Conservation (phyloP, 2,888 invertebrate species). For the Hoplodrina ambigua region DNA sequence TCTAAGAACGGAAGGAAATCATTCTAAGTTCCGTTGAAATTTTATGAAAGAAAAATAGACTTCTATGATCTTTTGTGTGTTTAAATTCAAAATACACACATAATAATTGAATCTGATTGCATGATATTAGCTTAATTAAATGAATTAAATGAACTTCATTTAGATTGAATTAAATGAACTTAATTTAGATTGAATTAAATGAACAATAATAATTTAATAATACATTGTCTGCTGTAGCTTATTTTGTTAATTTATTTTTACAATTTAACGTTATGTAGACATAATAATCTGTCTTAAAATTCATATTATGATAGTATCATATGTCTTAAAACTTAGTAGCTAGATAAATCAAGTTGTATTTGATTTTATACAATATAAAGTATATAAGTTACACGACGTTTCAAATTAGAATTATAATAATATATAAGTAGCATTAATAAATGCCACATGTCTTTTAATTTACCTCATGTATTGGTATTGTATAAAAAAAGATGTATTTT, state of each 20-base stretch:
- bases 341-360: conserved; percentile 53
- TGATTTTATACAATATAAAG: conserved; percentile 31
- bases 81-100: conserved; percentile 19
- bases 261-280: conserved; percentile 33
- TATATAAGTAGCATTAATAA: conserved; percentile 1
- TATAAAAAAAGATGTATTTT: conserved; percentile 37
- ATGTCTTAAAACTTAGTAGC: conserved; percentile 22
- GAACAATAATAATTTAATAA: conserved; percentile 16
- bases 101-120: conserved; percentile 49
- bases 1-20: conserved; percentile 17
- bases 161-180: conserved; percentile 17
- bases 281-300: conserved; percentile 32
- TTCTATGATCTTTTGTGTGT: conserved; percentile 26
- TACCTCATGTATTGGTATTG: conserved; percentile 27
- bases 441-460: conserved; percentile 19
- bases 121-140: conserved; percentile 50
- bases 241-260: conserved; percentile 22
- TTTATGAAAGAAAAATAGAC: not conserved
- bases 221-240: not conserved
- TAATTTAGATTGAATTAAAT: conserved; percentile 3
- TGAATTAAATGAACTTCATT: conserved; percentile 18
- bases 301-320: conserved; percentile 27
- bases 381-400: conserved; percentile 5
- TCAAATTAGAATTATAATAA: conserved; percentile 6
- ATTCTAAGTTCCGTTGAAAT: conserved; percentile 5